Percentiles rank a stretch among this genome's conserved stretches.
These are phyloP conservation scores for Delphinapterus leucas DNA, from an alignment of 2,113 vertebrate genomes.

Conservation along the genomic window DNA sequence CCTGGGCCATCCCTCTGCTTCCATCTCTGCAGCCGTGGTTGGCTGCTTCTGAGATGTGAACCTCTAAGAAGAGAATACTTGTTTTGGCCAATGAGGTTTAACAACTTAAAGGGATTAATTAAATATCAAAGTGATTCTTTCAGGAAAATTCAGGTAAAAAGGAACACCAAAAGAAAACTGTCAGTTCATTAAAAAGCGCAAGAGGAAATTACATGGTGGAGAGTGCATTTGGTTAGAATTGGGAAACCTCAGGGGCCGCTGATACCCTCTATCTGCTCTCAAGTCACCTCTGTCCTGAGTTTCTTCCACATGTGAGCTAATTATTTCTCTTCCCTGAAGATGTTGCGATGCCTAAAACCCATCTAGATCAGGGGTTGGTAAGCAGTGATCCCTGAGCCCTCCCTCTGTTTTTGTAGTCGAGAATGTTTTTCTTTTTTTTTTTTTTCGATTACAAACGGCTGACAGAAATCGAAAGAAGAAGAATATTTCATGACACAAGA, in stretches of 20 bases:
- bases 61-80: background rate
- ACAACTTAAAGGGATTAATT: background rate
- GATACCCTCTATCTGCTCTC: background rate
- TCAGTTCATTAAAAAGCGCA: background rate
- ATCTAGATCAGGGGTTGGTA: background rate
- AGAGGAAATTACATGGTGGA: background rate
- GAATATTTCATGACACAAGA: background rate
- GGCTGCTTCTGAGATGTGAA: background rate
- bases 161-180: background rate
- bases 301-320: background rate
- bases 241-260: background rate
- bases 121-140: background rate
- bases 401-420: background rate
- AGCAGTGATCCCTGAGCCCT: background rate
- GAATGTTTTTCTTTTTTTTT: background rate
- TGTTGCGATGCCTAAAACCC: background rate
- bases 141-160: background rate
- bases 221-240: background rate
- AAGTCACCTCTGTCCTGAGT: background rate
- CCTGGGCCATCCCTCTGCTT: background rate
- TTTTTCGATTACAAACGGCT: background rate
- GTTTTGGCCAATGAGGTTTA: background rate
- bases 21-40: rapidly evolving
- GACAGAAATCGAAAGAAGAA: background rate
- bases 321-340: background rate